phyloP scores from a whole-genome alignment of 2,797 vertebrate species.

The Gambusia yucatana region DNA sequence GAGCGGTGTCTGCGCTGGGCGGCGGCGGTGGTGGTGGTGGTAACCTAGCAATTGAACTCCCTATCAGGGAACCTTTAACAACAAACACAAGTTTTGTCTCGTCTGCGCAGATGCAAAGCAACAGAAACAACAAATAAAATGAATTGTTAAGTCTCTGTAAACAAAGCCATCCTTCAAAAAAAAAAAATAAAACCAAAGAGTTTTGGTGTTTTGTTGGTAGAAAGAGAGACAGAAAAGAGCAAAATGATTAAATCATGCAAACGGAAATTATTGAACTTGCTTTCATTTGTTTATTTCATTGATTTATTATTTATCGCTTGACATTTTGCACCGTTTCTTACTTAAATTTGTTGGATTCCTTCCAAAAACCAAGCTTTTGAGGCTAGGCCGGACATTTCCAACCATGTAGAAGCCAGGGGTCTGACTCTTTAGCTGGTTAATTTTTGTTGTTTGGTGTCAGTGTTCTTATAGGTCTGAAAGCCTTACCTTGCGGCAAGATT shows the following conservation, averaged over 20 bases:
- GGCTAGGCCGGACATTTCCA: not conserved
- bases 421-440: not conserved
- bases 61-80: not conserved
- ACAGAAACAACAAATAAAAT: too few relatives aligned
- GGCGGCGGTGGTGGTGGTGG: slow-evolving; percentile 6
- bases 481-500: not conserved
- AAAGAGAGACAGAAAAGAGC: too few relatives aligned
- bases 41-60: slow-evolving; percentile 73
- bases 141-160: too few relatives aligned
- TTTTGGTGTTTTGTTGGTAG: not conserved
- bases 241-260: too few relatives aligned
- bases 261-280: too few relatives aligned
- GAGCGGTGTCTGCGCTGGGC: slow-evolving; percentile 29
- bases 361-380: not conserved
- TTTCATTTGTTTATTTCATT: too few relatives aligned
- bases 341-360: not conserved
- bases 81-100: not conserved
- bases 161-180: too few relatives aligned
- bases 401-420: too few relatives aligned
- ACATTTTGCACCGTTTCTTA: not conserved
- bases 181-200: too few relatives aligned
- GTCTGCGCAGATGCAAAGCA: not conserved
- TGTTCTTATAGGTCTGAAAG: not conserved
- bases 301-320: not conserved
- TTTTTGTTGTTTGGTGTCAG: not conserved